Evolutionary conservation across 2,888 invertebrate genomes (phyloP).

Genomic region (Archips crataeganus): DNA sequence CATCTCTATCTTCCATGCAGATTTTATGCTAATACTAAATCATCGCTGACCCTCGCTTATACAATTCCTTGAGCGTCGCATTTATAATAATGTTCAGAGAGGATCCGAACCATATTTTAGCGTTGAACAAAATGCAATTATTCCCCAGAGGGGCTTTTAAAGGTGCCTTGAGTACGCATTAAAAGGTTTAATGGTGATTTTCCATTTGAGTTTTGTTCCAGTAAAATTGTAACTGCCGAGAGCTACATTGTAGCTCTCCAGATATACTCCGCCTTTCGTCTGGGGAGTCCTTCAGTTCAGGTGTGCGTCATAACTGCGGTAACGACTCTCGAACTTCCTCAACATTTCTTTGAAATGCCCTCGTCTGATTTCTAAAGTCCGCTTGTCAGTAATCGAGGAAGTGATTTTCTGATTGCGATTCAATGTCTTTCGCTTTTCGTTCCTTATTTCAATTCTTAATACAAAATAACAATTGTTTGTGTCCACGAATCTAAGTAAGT

Average conservation of each 20-base stretch:
- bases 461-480: too few species aligned
- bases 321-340: constrained; percentile 30
- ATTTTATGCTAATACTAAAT: constrained; percentile 38
- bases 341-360: constrained; percentile 16
- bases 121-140: constrained; percentile 33
- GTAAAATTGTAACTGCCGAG: constrained; percentile 23
- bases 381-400: constrained; percentile 1
- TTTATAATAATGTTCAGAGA: constrained; percentile 28
- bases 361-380: constrained; percentile 5
- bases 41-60: constrained; percentile 17
- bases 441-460: too few species aligned
- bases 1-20: constrained; percentile 30
- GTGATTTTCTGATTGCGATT: neutral
- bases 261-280: constrained; percentile 14
- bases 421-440: neutral
- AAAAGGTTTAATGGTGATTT: constrained; percentile 35
- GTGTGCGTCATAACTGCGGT: constrained; percentile 21
- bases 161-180: constrained; percentile 22
- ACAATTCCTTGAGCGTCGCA: constrained; percentile 25
- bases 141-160: constrained; percentile 25
- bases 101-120: constrained; percentile 15
- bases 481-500: too few species aligned
- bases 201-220: constrained; percentile 31
- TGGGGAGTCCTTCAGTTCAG: constrained; percentile 10
- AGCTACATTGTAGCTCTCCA: constrained; percentile 20